Evolutionary conservation across 2,113 vertebrate species (phyloP), one percentile per base, ranked within the genome.

Genomic region (Todiramphus chloris): DNA sequence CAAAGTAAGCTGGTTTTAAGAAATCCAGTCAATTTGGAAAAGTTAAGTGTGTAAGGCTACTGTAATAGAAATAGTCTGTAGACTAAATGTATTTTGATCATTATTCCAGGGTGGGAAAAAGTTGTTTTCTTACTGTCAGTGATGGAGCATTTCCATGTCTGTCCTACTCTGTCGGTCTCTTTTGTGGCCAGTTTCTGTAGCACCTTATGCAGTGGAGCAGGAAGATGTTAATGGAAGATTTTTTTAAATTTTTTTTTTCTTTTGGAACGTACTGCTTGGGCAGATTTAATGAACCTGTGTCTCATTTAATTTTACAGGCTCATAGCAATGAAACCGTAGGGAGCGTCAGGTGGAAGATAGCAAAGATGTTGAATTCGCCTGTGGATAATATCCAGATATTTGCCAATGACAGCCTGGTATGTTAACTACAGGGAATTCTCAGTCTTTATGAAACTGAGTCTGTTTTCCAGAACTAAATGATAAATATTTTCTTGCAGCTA

Each of bases 321-420:
- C 99, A 99, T 98, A 99, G 99, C 98, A 99, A 99, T 92, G 99
- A 99, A 97, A 99, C 99, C 10, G 97, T 99, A 73, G 99, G 99
- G 83, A 99, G 99, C 8, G 98, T 99, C 97, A 98, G 99, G 83
- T 99, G 99, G 99, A 99, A 99, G 98, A 99, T 99, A 79, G 98
- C 99, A n/a, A 99, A 99, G 90, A 99, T 99, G 96, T 95, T 99
- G 96, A 99, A 98, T 97, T 99, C 98, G 43, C 99, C 99, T 7
- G 98, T 99, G 97, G 99, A 99, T 96, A 99, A 99, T 68, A 99
- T 99, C 91, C 99, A 99, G 97, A 99, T 99, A 98, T 99, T 99
- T 97, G 99, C 99, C 83, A 99, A 99, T 88, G 99, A 99, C 59
- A 99, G 98, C 82, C 98, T 99, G 99, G 99, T 99, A 96, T 96